Base-by-base conservation (phyloP, 2,888 invertebrate genomes). In the Pachliopta kotzebuea region DNA sequence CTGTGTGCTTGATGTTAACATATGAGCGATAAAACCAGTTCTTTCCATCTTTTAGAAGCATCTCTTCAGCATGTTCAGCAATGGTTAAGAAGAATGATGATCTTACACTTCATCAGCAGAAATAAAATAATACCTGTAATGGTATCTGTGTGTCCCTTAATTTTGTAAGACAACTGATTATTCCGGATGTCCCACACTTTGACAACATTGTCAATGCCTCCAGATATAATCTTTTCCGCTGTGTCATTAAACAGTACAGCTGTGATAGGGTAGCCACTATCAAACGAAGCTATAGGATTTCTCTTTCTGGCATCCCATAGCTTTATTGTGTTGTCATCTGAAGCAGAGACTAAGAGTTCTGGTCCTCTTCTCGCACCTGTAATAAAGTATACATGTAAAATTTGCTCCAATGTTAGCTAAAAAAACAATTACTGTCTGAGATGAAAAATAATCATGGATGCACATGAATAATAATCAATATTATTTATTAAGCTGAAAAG, bases 111-210 rank as follows among this genome's bases (percentile, higher is more conserved):
- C 6, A 6, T 26, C 26, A 26, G 6, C 26, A 6, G n/a, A 45
- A 24, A 23, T 66, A 45, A 45, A 24, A 23, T 66, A 66, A 72
- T 65, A 92, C 92, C 98, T 9, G 99, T 99, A 8, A 99, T 94
- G 0, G 99, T 98, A 78, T 99, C 99, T 0, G 96, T 95, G 76
- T 99, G 99, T 0, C 99, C 99, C 72, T 96, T 94, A 78, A 99
- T 93, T 71, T 94, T 94, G 79, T 97, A 97, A 0, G 97, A 85
- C 57, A 98, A 88, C 65, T 96, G 96, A 79, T 96, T 96, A 80
- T 97, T 98, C 62, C 99, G 93, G 54, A 98, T 92, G 84, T 99
- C 99, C 99, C 99, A 99, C 0, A 99, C 96, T 93, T 98, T 99
- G 11, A 99, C 95, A 68, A 98, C 97, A 85, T 99, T 99, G 81